Base-by-base conservation (phyloP, 2,797 vertebrate species). In the Hippocampus kuda region DNA sequence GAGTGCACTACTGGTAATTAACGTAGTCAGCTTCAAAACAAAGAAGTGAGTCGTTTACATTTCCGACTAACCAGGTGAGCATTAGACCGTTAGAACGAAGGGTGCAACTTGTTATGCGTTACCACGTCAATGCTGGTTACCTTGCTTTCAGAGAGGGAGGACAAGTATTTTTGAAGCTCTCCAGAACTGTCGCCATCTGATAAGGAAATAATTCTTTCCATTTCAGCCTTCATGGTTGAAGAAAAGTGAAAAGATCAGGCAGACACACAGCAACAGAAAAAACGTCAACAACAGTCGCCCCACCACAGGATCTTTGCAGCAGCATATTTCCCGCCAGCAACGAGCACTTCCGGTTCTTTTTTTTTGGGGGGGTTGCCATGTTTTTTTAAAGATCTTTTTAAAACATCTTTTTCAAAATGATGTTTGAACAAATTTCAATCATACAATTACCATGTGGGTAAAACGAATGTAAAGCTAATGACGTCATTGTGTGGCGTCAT, bases 1-100 rank as follows among this genome's bases (percentile, higher is more conserved):
- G 67, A 98, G 77, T 1, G 94, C 93, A 30, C 90, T 89, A 34
- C 83, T 89, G 34, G 91, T 94, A 71, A 98, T 88, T n/a, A 92
- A 74, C 0, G 78, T 68, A 2, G 77, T 85, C 38, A 98, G 78
- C 97, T 98, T 6, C 16, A 54, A 38, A 59, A 59, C 56, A 59
- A 27, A 51, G 1, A 20, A 44, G 41, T 44, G 2, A 38, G 59
- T 30, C 7, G 15, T 64, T 64, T 64, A 30, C 6, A 34, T 26
- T 9, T 24, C 13, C 4, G 26, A 44, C 20, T 5, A 22, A 41
- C 18, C 49, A 20, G 49, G 20, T 20, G 20, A 22, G 20, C 44
- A 51, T 51, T 22, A 7, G 49, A 49, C 9, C 49, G 6, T 51
- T 22, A 7, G 49, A 49, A 22, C 49, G 6, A 51, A 20, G 5